Conservation (phyloP, 64 coral and sea anemone genomes). For the Exaiptasia diaphana region DNA sequence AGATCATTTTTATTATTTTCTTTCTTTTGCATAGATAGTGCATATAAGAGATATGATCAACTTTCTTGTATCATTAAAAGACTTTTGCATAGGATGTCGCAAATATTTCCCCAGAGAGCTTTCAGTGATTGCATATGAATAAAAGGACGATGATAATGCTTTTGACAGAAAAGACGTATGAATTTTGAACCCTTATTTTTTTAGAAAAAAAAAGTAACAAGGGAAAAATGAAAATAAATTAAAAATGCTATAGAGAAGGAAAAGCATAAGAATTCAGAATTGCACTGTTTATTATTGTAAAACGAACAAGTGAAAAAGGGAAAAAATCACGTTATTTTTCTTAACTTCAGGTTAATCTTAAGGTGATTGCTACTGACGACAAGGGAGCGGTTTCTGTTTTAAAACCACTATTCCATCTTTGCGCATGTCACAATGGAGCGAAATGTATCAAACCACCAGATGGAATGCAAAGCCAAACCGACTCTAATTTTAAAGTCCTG, state of each 20-base stretch:
- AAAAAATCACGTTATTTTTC: neutral
- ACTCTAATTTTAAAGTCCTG: neutral
- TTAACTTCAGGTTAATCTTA: neutral
- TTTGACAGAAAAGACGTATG: neutral
- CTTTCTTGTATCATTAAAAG: too few species aligned
- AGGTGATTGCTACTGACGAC: neutral
- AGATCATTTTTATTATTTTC: too few species aligned
- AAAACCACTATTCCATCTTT: neutral
- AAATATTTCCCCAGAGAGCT: too few species aligned
- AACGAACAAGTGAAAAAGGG: neutral
- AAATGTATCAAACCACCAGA: neutral
- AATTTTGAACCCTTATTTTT: neutral
- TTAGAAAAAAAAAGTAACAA: neutral
- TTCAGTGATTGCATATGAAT: too few species aligned
- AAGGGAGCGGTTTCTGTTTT: neutral
- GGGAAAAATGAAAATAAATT: neutral
- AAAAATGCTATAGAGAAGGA: neutral
- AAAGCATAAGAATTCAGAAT: neutral
- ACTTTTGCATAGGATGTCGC: too few species aligned
- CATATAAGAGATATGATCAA: too few species aligned
- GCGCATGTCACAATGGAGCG: constrained; percentile 35
- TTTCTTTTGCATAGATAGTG: too few species aligned
- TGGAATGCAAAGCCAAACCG: neutral
- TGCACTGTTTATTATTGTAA: neutral
- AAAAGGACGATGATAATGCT: too few species aligned